Evolutionary conservation across 2,113 vertebrate species (phyloP).

Genomic region (Bolborhynchus lineola): DNA sequence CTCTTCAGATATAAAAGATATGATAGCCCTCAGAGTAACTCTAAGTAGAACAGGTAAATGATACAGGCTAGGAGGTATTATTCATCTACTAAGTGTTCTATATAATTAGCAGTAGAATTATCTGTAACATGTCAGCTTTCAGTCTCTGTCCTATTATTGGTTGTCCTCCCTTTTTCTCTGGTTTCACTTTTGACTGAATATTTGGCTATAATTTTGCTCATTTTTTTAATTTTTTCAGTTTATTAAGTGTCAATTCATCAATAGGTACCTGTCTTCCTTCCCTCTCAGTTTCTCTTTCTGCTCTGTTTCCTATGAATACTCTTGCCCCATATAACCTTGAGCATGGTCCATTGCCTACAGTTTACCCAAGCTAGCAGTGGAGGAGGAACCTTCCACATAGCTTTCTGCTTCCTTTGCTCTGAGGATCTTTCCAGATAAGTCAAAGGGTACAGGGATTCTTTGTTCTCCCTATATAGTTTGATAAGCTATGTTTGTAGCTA

Average conservation of each 20-base stretch:
- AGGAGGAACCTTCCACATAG: neutral
- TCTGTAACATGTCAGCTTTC: neutral
- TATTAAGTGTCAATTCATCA: neutral
- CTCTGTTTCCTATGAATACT: neutral
- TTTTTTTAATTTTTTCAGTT: neutral
- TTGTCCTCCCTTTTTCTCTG: neutral
- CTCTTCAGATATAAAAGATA: neutral
- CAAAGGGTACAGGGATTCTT: neutral
- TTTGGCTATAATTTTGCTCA: neutral
- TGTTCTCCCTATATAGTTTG: neutral
- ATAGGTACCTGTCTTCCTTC: neutral
- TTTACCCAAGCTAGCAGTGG: neutral
- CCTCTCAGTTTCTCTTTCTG: neutral
- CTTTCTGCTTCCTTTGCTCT: neutral
- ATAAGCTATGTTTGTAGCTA: neutral
- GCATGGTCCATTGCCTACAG: neutral
- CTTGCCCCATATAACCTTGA: neutral
- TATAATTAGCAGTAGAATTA: neutral
- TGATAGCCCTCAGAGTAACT: neutral
- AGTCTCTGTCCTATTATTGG: neutral
- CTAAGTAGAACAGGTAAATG: neutral
- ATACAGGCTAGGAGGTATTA: neutral
- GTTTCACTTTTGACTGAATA: neutral
- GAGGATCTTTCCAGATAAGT: neutral
- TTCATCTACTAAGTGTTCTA: neutral